Evolutionary conservation across 2,113 vertebrate genomes (phyloP).

Genomic region (Argyrosomus japonicus): DNA sequence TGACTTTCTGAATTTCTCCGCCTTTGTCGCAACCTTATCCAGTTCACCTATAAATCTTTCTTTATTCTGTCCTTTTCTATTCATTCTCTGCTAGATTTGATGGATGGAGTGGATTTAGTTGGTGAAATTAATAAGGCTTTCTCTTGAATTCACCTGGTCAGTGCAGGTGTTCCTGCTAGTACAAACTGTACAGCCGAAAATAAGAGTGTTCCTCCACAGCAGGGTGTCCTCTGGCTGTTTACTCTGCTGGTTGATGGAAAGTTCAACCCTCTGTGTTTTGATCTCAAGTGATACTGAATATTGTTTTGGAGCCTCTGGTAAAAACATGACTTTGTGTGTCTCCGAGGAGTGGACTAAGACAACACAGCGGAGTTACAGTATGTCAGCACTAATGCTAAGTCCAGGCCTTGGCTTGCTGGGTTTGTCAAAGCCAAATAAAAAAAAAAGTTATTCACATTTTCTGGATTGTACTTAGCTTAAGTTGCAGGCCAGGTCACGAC

Average conservation of each 20-base stretch:
- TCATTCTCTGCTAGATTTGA: slow-evolving; percentile 36
- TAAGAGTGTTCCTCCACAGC: slow-evolving; percentile 20
- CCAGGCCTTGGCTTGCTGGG: slow-evolving; percentile 44
- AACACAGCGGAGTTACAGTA: slow-evolving; percentile 45
- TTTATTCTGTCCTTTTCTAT: slow-evolving; percentile 12
- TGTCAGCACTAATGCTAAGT: slow-evolving; percentile 40
- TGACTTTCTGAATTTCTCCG: slow-evolving; percentile 12
- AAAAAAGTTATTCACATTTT: slow-evolving; percentile 22
- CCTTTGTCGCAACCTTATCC: slow-evolving; percentile 17
- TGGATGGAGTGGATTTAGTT: slow-evolving; percentile 42
- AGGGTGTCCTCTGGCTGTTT: slow-evolving; percentile 57
- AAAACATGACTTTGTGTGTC: slow-evolving; percentile 49
- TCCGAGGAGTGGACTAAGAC: slow-evolving; percentile 36
- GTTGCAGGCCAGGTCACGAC: slow-evolving; percentile 40
- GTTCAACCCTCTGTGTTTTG: slow-evolving; percentile 50
- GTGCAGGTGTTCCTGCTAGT: slow-evolving; percentile 54
- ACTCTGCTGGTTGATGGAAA: slow-evolving; percentile 56
- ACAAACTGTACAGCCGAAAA: slow-evolving; percentile 7
- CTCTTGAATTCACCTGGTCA: slow-evolving; percentile 45
- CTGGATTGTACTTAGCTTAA: slow-evolving; percentile 10
- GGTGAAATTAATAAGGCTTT: slow-evolving; percentile 12
- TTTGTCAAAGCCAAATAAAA: slow-evolving; percentile 39
- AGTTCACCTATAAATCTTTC: slow-evolving; percentile 23
- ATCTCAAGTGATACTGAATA: slow-evolving; percentile 47
- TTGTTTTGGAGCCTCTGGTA: slow-evolving; percentile 43